phyloP scores from a whole-genome alignment of 2,113 vertebrate species.

The Hirundichthys speculiger region DNA sequence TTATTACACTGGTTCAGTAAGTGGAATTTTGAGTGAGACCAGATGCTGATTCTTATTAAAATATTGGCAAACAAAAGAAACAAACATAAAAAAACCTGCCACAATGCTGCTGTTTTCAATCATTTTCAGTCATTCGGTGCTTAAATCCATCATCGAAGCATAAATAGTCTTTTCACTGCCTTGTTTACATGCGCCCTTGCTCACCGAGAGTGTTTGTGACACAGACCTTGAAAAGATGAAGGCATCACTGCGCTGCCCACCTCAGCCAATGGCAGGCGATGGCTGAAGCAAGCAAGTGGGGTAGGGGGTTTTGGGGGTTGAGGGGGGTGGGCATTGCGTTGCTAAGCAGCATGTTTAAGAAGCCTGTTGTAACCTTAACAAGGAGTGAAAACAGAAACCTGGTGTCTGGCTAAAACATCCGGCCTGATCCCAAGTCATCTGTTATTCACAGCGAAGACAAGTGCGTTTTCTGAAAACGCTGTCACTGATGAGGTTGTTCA shows the following conservation, averaged over 20 bases:
- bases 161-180: constrained; percentile 65
- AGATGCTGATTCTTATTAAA: no score
- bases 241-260: constrained; percentile 65
- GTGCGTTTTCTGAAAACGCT: constrained; percentile 18
- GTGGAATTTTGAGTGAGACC: no score
- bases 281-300: constrained; percentile 37
- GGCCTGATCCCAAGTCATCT: constrained; percentile 36
- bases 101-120: constrained; percentile 44
- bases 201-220: constrained; percentile 48
- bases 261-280: constrained; percentile 63
- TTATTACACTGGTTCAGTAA: no score
- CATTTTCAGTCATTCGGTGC: background rate
- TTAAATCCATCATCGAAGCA: constrained; percentile 62
- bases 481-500: constrained; percentile 9
- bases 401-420: constrained; percentile 62
- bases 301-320: no score
- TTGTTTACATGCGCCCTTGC: constrained; percentile 69
- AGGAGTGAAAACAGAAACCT: constrained; percentile 73
- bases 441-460: constrained; percentile 42
- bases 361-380: constrained; percentile 76
- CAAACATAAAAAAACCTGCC: constrained; percentile 18
- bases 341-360: no score
- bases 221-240: constrained; percentile 62
- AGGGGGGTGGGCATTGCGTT: constrained; percentile 44
- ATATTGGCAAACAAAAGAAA: no score